These are phyloP conservation scores for Zootoca vivipara DNA, from an alignment of 2,113 vertebrate genomes.

Conservation along the genomic window DNA sequence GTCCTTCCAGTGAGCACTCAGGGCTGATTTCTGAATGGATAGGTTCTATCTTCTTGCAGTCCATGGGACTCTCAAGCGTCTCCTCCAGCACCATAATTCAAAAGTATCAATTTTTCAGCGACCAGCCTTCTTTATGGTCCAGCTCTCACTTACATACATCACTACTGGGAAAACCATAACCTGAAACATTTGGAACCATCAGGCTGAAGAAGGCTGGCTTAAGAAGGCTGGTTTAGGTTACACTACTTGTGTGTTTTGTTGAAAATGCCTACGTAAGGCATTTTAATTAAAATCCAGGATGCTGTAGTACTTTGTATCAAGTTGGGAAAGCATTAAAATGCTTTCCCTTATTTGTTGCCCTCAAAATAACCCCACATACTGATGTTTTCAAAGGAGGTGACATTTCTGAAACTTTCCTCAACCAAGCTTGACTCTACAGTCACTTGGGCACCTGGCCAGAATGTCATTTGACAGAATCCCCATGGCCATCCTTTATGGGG, in stretches of 20 bases:
- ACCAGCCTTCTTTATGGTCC: background rate
- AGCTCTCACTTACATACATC: background rate
- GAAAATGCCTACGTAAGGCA: too few species aligned
- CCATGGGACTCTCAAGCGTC: too few species aligned
- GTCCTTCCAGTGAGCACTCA: too few species aligned
- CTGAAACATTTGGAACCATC: background rate
- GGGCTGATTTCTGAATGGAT: too few species aligned
- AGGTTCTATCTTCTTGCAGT: too few species aligned
- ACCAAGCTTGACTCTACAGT: background rate
- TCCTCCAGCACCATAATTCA: too few species aligned
- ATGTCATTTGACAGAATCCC: background rate
- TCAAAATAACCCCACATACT: background rate
- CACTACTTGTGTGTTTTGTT: too few species aligned
- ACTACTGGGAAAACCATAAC: background rate
- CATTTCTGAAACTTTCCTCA: background rate
- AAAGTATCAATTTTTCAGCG: background rate
- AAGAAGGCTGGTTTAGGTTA: too few species aligned
- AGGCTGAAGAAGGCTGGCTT: too few species aligned
- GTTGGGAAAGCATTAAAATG: background rate
- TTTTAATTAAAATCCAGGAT: background rate
- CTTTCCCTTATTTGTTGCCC: background rate
- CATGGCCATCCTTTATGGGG: background rate
- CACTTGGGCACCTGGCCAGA: background rate
- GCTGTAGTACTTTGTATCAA: background rate
- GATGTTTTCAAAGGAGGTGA: background rate